Base-by-base conservation (phyloP, 2,113 vertebrate genomes). In the Alosa alosa region DNA sequence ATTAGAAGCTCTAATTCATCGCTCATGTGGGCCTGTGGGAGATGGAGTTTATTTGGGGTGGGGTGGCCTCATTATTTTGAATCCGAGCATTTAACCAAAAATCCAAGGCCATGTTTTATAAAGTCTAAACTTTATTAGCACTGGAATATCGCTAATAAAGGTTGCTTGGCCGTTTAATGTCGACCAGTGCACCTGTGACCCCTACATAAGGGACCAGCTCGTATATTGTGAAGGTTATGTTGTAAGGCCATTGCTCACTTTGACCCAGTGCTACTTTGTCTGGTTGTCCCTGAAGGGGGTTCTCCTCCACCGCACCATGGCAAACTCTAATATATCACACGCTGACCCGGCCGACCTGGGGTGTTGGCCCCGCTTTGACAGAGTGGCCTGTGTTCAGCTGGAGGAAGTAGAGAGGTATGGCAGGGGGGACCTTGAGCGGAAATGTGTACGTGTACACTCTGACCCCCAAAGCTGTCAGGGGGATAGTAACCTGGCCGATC, bases 401-500 rank as follows among this genome's bases (percentile, higher is more conserved):
- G 72, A 78, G 72, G 17, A 39, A 39, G 25, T 13, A 15, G 72
- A 39, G 4, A 39, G 72, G 72, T 78, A 78, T 17, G 3, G 36
- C 72, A 39, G 72, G 25, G n/a, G 25, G 25, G 36, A 78, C 72
- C 72, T 78, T 78, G 72, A 78, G 72, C 72, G 72, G 72, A 78
- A 78, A 78, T 78, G 31, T 78, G 36, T 78, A 36, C 72, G 72
- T 36, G 11, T 36, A 3, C 25, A 31, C 50, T 83, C n/a, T 86
- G 82, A 84, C 86, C 82, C 83, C n/a, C 50, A 75, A 47, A 57
- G 60, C 52, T 25, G 86, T 84, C 86, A 41, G 78, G 83, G 72
- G 86, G 64, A 86, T 83, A 84, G 81, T 81, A 84, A 84, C 60
- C 83, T 41, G 22, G 50, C 52, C 13, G 83, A 36, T 72, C 86